phyloP scores from a whole-genome alignment of 2,797 vertebrate genomes.

The Pipistrellus kuhlii region DNA sequence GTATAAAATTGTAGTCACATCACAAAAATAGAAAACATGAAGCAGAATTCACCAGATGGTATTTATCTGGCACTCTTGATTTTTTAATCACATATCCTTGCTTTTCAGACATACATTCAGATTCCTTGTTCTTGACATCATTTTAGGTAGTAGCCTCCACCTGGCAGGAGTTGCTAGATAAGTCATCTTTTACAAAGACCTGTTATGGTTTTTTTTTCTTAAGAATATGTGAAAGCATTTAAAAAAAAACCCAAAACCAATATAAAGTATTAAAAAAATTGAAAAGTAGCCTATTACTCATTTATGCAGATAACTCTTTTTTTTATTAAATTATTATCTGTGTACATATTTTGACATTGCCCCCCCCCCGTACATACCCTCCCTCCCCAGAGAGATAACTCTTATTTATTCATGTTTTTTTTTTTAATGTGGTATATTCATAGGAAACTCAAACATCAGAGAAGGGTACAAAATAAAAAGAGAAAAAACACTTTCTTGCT shows the following conservation, averaged over 20 bases:
- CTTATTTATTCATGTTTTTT: neutral
- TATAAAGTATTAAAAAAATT: slow-evolving; percentile 2
- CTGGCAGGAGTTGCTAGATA: slow-evolving; percentile 7
- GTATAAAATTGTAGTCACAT: slow-evolving; percentile 32
- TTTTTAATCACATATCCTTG: slow-evolving; percentile 6
- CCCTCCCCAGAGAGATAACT: too few species aligned
- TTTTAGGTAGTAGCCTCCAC: neutral
- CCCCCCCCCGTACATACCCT: too few species aligned
- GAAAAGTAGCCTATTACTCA: neutral
- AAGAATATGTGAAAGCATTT: neutral
- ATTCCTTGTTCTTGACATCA: neutral
- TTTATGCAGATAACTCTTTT: slow-evolving; percentile 9
- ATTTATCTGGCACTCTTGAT: neutral
- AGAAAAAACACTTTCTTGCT: neutral
- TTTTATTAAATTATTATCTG: too few species aligned
- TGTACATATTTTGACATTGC: too few species aligned
- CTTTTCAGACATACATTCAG: neutral
- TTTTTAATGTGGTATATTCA: neutral
- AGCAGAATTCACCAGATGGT: neutral
- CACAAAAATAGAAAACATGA: slow-evolving; percentile 32
- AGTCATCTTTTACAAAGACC: neutral
- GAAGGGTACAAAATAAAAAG: slow-evolving; percentile 12
- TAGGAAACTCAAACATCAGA: neutral
- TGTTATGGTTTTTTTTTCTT: slow-evolving; percentile 31
- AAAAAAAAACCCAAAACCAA: neutral